Conservation (phyloP, 2,797 vertebrate species). For the Mormyrus proboscirostris region DNA sequence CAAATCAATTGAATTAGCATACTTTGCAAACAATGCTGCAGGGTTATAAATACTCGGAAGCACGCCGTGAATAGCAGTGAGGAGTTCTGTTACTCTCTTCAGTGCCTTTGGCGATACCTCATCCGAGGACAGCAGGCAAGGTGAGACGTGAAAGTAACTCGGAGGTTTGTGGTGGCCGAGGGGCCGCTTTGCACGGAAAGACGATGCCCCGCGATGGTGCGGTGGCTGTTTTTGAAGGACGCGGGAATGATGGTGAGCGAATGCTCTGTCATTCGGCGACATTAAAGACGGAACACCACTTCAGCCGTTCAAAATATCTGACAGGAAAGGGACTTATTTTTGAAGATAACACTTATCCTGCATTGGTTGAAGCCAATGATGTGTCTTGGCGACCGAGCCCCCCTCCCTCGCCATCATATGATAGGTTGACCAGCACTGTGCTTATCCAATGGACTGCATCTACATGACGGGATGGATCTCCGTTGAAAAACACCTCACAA, state of each 20-base stretch:
- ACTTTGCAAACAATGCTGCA: conserved; percentile 11
- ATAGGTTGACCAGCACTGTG: background rate
- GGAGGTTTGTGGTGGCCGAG: background rate
- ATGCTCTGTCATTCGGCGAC: background rate
- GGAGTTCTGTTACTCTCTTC: conserved; percentile 8
- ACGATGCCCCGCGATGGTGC: background rate
- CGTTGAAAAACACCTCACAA: background rate
- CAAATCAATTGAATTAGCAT: background rate
- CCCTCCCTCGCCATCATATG: background rate
- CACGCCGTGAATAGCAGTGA: conserved; percentile 11
- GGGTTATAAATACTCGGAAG: conserved; percentile 4
- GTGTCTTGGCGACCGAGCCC: background rate
- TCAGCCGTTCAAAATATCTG: background rate
- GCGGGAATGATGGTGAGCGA: background rate
- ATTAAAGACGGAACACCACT: background rate
- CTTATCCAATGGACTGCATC: background rate
- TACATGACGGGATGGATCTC: background rate
- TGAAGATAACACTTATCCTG: background rate
- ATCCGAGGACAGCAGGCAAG: background rate
- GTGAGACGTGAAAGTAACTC: conserved; percentile 4
- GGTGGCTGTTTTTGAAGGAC: background rate
- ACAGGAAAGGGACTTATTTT: background rate
- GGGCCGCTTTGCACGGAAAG: background rate
- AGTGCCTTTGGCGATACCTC: background rate
- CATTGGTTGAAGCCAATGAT: background rate